Base-by-base conservation (phyloP, 2,113 vertebrate species). In the Datnioides undecimradiatus region DNA sequence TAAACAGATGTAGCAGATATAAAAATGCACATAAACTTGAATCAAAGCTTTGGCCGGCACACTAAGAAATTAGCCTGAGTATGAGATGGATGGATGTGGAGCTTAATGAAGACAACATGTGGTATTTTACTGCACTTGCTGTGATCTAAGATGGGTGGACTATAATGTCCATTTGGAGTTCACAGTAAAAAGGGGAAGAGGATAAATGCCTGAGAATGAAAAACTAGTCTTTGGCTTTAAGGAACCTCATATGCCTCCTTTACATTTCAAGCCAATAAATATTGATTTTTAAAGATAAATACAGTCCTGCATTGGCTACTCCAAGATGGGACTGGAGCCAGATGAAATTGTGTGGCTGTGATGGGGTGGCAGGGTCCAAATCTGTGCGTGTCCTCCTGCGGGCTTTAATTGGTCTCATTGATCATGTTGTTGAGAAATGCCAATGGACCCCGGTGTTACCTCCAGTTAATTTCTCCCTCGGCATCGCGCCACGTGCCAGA, bases 321-420 rank as follows among this genome's bases (percentile, higher is more conserved):
- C 73, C 7, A 29, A 43, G 40, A 65, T 58, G 49, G 19, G 68
- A n/a, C 21, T 21, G 43, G 60, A 80, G 66, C 49, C 25, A 36
- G 74, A 64, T 62, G 70, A 48, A 36, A 71, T 14, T 17, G 57
- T 63, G 55, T 23, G 72, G 36, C 29, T 55, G 54, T 51, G 43
- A 62, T 55, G n/a, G 31, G 2, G 62, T 65, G 9, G 12, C 45
- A 27, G 23, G 67, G 34, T 67, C 86, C 49, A 67, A n/a, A 57
- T 76, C 65, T 67, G 63, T 29, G 40, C 13, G 51, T 43, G 45
- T 45, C 46, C 49, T 63, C 80, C 70, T 64, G 48, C 25, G 40
- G 75, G 46, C 58, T 79, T 74, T 90, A 91, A 93, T 90, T 89
- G 85, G 72, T 57, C 71, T 90, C 91, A 93, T 93, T 91, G 92